Evolutionary conservation across 2,797 vertebrate genomes (phyloP).

Genomic region (Pyrocephalus nanus): DNA sequence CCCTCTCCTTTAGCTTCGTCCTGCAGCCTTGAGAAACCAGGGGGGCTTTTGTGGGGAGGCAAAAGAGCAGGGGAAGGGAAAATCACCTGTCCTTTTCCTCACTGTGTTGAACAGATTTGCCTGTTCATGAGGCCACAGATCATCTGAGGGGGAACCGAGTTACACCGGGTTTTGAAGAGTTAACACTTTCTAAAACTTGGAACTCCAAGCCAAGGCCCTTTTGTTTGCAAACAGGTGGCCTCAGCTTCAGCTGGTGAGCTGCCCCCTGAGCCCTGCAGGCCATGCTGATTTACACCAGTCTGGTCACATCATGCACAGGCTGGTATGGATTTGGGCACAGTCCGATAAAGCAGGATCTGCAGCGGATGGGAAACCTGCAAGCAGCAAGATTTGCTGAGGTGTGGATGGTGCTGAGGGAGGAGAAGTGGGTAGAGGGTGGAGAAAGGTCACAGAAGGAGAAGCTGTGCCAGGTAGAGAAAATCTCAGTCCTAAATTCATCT

Average conservation of each 20-base stretch:
- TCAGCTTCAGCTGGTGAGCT: background rate
- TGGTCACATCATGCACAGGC: background rate
- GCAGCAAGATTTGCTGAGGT: background rate
- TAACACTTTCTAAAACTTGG: background rate
- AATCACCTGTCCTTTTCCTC: background rate
- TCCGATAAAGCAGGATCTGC: background rate
- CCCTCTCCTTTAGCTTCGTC: background rate
- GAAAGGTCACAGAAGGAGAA: background rate
- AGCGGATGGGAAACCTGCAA: background rate
- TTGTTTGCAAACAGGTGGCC: background rate
- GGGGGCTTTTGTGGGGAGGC: background rate
- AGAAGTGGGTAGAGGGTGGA: background rate
- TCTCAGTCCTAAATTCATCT: background rate
- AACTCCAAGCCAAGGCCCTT: background rate
- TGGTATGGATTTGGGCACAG: background rate
- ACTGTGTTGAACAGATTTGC: background rate
- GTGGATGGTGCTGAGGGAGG: background rate
- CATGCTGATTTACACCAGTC: background rate
- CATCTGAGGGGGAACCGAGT: background rate
- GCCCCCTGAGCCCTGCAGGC: background rate
- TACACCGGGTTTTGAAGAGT: background rate
- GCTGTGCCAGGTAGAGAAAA: background rate
- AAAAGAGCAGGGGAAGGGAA: background rate
- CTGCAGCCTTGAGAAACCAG: background rate
- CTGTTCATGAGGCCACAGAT: background rate